phyloP scores from a whole-genome alignment of 2,797 vertebrate genomes.

The Prunella strophiata region DNA sequence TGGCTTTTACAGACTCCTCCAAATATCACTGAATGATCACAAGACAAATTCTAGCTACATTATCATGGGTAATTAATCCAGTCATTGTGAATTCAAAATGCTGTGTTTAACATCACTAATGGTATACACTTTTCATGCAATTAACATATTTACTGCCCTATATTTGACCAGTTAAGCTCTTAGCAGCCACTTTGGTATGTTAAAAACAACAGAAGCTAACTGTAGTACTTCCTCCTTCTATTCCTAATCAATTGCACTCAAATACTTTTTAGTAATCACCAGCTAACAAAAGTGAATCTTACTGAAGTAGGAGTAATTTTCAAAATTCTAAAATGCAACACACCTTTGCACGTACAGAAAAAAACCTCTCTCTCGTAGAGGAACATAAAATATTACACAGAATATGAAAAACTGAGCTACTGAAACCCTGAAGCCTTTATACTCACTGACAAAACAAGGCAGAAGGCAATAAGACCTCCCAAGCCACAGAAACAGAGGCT shows the following conservation, averaged over 20 bases:
- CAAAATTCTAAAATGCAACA: not conserved
- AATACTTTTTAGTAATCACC: not conserved
- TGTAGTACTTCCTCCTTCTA: not conserved
- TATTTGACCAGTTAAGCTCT: not conserved
- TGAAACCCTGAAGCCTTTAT: constrained; percentile 1
- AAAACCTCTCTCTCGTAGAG: not conserved
- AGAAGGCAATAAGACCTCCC: not conserved
- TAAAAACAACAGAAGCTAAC: not conserved
- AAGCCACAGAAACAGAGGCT: not conserved
- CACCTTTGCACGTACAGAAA: not conserved
- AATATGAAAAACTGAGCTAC: not conserved
- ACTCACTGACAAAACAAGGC: not conserved
- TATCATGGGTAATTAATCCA: constrained; percentile 7
- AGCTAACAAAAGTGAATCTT: not conserved
- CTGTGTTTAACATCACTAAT: constrained; percentile 15
- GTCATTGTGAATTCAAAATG: constrained; percentile 14
- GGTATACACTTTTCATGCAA: not conserved
- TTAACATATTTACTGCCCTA: not conserved
- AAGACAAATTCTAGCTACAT: not conserved
- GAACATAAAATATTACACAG: not conserved
- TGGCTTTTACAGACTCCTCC: not conserved
- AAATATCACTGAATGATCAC: not conserved
- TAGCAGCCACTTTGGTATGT: not conserved
- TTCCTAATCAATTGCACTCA: not conserved
- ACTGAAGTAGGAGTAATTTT: not conserved